Percentiles rank a stretch among this genome's conserved stretches.
These are phyloP conservation scores for Ophion slaviceki DNA, from an alignment of 2,888 invertebrate species.

Conservation along the genomic window DNA sequence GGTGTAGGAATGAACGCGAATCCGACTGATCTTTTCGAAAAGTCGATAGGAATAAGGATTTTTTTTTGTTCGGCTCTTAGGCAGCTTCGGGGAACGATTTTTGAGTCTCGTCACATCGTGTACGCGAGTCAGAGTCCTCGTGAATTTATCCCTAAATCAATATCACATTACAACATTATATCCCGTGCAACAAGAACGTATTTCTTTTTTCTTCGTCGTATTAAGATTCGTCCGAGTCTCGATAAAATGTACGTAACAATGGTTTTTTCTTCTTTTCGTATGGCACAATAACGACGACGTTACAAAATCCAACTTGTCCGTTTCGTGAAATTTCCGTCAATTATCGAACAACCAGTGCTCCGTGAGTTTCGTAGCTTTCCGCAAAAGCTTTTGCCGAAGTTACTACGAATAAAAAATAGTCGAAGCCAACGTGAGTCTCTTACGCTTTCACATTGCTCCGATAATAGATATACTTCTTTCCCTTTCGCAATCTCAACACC, in stretches of 20 bases:
- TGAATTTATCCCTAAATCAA: conserved; percentile 35
- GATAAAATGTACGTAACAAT: neutral
- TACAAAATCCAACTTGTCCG: conserved; percentile 11
- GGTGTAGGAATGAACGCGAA: conserved; percentile 38
- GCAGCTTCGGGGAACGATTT: conserved; percentile 38
- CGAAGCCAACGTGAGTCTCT: conserved; percentile 13
- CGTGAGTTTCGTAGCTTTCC: neutral
- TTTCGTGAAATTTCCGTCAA: conserved; percentile 13
- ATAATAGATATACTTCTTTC: conserved; percentile 13
- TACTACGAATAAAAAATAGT: neutral
- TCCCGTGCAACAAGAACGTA: neutral
- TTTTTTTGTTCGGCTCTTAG: conserved; percentile 29
- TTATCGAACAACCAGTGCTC: neutral
- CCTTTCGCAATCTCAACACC: neutral
- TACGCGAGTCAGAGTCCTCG: conserved; percentile 21
- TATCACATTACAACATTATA: conserved; percentile 55
- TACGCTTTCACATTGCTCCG: conserved; percentile 18
- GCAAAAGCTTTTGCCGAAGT: conserved; percentile 3
- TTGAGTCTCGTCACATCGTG: conserved; percentile 7
- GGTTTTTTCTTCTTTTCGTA: conserved; percentile 23
- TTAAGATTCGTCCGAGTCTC: neutral
- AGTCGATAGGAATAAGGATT: conserved; percentile 18
- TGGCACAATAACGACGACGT: conserved; percentile 56
- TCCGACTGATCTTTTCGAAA: conserved; percentile 3
- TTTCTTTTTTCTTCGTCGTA: neutral